Evolutionary conservation across 2,888 invertebrate genomes (phyloP), one percentile per base, ranked within the genome.

Genomic region (Chrysolina americana): DNA sequence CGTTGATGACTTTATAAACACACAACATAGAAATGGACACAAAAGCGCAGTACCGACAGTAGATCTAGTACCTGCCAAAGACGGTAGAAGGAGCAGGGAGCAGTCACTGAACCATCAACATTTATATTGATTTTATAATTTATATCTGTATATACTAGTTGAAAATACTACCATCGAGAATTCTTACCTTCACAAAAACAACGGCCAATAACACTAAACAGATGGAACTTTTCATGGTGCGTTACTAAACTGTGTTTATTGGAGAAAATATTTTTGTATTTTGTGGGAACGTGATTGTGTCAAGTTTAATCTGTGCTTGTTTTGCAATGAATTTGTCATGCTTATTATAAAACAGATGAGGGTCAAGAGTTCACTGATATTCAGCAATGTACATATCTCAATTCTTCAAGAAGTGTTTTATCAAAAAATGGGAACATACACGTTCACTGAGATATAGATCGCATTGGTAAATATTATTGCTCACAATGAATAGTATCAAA

Each of bases 271-370:
- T 59, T n/a, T 23, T 36, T 59, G n/a, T 59, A 28, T n/a, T 59
- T 59, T 59, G 59, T 28, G 8, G 36, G 9, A n/a, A 59, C 59
- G 36, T 59, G 19, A 53, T 21, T 21, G 19, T 21, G 17, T 11
- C 28, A 28, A 15, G 1, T 2, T 8, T 59, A 36, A 59, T 59
- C 59, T 28, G 15, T n/a, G n/a, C 8, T 59, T 59, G 36, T 59
- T 59, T 59, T n/a, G 59, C 59, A 36, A 59, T 59, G 8, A 59
- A 23, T 36, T 15, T 59, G 36, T 28, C n/a, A 59, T 59, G 36
- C 11, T 28, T n/a, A 36, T 59, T 59, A 15, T 28, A n/a, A 50
- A 59, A 59, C 13, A 5, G 8, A 28, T 28, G n/a, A n/a, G n/a
- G 59, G 59, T 59, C 59, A 59, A 59, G 6, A 59, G 15, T 13